These are phyloP conservation scores for Mayetiola destructor DNA, from an alignment of 2,888 invertebrate species.

Conservation along the genomic window DNA sequence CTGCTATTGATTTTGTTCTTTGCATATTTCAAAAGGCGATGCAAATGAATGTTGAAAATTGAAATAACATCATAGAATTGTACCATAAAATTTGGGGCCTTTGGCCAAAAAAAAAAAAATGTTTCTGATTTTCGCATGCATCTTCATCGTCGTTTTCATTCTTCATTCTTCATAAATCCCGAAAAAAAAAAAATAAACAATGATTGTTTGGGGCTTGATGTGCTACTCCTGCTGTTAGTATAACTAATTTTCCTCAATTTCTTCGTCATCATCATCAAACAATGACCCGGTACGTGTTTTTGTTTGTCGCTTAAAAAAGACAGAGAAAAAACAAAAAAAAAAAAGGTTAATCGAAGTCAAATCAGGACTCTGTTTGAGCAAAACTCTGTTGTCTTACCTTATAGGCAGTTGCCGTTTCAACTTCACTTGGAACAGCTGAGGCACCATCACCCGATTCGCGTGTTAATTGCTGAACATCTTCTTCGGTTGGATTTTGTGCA, in stretches of 20 bases:
- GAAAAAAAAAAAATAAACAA: neutral
- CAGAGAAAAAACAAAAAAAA: no score
- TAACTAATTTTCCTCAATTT: neutral
- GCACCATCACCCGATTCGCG: constrained; percentile 33
- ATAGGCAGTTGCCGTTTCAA: constrained; percentile 1
- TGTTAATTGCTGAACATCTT: constrained; percentile 18
- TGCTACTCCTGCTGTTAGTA: neutral
- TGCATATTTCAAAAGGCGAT: no score
- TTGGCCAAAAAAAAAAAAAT: no score
- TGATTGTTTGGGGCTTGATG: neutral
- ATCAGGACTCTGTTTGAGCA: no score
- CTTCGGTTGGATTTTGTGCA: neutral
- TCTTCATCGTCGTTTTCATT: neutral
- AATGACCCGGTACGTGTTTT: neutral
- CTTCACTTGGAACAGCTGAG: constrained; percentile 22
- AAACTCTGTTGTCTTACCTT: no score
- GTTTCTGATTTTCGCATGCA: neutral
- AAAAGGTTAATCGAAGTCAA: no score
- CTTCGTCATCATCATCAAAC: constrained; percentile 4
- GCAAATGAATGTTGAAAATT: no score
- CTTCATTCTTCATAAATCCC: neutral
- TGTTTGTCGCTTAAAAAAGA: neutral
- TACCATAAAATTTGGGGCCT: no score
- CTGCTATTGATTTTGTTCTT: no score
- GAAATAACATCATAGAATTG: no score